Percentiles rank a stretch among this genome's conserved stretches.
Conservation (phyloP, 2,888 invertebrate species). For the Athrips mouffetella region DNA sequence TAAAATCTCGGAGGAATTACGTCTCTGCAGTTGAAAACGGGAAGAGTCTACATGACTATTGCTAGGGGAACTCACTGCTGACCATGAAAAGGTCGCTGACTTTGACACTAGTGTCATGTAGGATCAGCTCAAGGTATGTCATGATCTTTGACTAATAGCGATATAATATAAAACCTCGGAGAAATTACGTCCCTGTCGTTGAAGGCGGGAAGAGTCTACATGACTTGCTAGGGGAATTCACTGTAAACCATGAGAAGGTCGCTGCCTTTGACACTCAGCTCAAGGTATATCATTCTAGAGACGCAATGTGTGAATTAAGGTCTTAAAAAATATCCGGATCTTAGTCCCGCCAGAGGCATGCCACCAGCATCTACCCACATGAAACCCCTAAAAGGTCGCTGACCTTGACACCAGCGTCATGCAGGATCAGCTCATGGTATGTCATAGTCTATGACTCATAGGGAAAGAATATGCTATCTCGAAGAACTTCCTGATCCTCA, state of each 20-base stretch:
- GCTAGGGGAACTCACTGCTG: slow-evolving; percentile 91
- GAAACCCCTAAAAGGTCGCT: slow-evolving; percentile 89
- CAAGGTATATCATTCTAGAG: too few relatives aligned
- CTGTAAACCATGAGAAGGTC: too few relatives aligned
- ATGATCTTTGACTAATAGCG: too few relatives aligned
- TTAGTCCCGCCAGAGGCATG: slow-evolving; percentile 95
- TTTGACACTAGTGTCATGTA: slow-evolving; percentile 86
- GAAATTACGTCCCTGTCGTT: too few relatives aligned
- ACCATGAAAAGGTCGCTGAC: slow-evolving; percentile 88
- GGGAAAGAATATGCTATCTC: neutral
- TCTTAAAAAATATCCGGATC: slow-evolving; percentile 99
- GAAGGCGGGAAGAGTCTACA: too few relatives aligned
- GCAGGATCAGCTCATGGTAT: slow-evolving; percentile 85
- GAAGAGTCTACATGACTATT: slow-evolving; percentile 90
- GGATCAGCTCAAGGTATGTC: slow-evolving; percentile 85
- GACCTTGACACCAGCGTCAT: slow-evolving; percentile 86
- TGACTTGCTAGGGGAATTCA: too few relatives aligned
- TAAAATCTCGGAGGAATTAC: neutral
- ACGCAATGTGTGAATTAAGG: too few relatives aligned
- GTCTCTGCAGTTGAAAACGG: slow-evolving; percentile 60
- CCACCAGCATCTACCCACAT: slow-evolving; percentile 91
- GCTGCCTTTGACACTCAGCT: too few relatives aligned
- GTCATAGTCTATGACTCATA: neutral
- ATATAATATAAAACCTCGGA: too few relatives aligned
- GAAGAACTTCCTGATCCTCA: too few relatives aligned